Percentiles rank a stretch among this genome's conserved stretches.
phyloP scores from a whole-genome alignment of 1,140 invertebrate species.

The Steinernema feltiae region DNA sequence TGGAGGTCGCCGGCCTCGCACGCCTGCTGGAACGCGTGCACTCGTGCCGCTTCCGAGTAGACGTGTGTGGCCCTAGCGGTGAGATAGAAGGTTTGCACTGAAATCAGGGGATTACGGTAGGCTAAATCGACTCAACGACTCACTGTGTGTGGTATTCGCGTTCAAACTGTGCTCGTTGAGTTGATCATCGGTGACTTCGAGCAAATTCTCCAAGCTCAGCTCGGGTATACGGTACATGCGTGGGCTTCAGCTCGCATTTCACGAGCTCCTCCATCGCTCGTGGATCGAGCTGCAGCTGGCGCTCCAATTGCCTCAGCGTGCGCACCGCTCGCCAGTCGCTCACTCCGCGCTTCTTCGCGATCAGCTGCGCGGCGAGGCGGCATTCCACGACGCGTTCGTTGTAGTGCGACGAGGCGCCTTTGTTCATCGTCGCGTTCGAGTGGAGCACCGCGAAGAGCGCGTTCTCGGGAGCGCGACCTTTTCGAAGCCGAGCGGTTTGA shows the following conservation, averaged over 20 bases:
- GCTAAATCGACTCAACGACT: not conserved
- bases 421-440: conserved; percentile 80
- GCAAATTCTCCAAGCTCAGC: conserved; percentile 69
- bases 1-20: conserved; percentile 64
- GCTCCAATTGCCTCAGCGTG: conserved; percentile 23
- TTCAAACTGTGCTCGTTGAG: conserved; percentile 68
- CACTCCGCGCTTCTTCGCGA: not conserved
- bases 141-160: conserved; percentile 31
- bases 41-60: conserved; percentile 69
- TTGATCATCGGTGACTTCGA: conserved; percentile 67
- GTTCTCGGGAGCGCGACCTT: conserved; percentile 74
- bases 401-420: conserved; percentile 80
- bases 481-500: conserved; percentile 74
- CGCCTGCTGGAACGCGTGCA: conserved; percentile 69
- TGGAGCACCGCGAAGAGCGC: conserved; percentile 87
- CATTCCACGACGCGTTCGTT: conserved; percentile 92
- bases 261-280: not conserved
- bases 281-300: conserved; percentile 15
- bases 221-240: conserved; percentile 59
- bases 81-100: conserved; percentile 68
- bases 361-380: conserved; percentile 74
- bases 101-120: conserved; percentile 16
- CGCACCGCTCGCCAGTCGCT: conserved; percentile 31
- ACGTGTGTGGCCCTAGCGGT: conserved; percentile 81
- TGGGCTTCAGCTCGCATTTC: conserved; percentile 14